Conservation (phyloP, 2,113 vertebrate species). For the Forbesichthys papilliferus region DNA sequence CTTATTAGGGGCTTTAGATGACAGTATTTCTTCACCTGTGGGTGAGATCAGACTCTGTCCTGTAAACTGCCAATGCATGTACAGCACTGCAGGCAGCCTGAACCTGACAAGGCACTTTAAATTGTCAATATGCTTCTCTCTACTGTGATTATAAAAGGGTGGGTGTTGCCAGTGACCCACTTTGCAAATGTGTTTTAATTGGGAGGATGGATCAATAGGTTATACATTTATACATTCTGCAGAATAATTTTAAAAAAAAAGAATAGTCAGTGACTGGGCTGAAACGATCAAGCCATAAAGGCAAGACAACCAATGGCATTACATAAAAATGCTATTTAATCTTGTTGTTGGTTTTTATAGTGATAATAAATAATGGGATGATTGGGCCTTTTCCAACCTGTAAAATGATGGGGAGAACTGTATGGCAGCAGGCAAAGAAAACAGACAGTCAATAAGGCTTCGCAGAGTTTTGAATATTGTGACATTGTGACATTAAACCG, state of each 20-base stretch:
- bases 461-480: background rate
- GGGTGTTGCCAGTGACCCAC: constrained; percentile 69
- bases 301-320: background rate
- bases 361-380: constrained; percentile 1
- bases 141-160: constrained; percentile 15
- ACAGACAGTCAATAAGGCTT: too few relatives aligned
- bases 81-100: background rate
- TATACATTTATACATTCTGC: background rate
- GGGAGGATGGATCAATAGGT: background rate
- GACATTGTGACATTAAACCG: background rate
- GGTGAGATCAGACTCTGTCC: constrained; percentile 20
- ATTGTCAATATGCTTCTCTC: constrained; percentile 3
- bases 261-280: background rate
- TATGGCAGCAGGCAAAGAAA: background rate
- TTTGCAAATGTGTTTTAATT: constrained; percentile 39
- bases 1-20: constrained; percentile 3
- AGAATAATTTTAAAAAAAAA: background rate
- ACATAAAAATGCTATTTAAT: background rate
- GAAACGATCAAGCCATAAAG: background rate
- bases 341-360: background rate
- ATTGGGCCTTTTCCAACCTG: background rate
- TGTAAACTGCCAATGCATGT: background rate
- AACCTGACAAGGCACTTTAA: background rate
- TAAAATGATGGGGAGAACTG: constrained; percentile 26
- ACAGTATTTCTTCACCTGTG: constrained; percentile 16